phyloP scores from a whole-genome alignment of 64 coral and sea anemone species.

The Montipora cactus region DNA sequence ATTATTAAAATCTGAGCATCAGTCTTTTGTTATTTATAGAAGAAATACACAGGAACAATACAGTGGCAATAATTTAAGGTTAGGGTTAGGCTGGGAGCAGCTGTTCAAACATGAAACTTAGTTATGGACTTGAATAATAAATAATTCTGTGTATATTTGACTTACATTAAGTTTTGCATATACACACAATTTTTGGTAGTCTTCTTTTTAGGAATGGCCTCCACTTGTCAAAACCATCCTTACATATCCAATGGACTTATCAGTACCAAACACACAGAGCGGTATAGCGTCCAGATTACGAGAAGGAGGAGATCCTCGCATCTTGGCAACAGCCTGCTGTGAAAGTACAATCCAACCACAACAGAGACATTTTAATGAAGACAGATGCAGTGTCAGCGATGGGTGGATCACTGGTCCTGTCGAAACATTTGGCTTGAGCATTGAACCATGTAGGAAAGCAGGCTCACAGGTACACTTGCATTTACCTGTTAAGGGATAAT shows the following conservation, averaged over 20 bases:
- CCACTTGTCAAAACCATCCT: conserved; percentile 26
- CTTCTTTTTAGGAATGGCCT: conserved; percentile 54
- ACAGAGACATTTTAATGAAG: neutral
- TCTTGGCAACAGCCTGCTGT: conserved; percentile 9
- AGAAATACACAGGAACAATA: no score
- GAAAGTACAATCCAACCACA: neutral
- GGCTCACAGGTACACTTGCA: neutral
- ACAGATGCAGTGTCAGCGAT: neutral
- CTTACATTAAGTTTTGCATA: no score
- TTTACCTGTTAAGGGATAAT: neutral
- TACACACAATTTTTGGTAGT: neutral
- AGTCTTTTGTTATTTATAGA: no score
- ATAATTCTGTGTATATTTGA: no score
- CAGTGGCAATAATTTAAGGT: no score
- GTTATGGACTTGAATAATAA: no score
- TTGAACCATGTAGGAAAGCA: conserved; percentile 13
- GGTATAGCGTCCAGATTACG: neutral
- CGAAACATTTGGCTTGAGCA: conserved; percentile 49
- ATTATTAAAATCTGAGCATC: no score
- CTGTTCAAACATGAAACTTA: no score
- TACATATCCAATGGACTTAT: conserved; percentile 29
- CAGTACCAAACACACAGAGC: neutral
- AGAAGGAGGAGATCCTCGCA: neutral
- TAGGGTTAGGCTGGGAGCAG: no score
- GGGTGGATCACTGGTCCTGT: conserved; percentile 48